Conservation (phyloP, 2,797 vertebrate species). For the Podargus strigoides region DNA sequence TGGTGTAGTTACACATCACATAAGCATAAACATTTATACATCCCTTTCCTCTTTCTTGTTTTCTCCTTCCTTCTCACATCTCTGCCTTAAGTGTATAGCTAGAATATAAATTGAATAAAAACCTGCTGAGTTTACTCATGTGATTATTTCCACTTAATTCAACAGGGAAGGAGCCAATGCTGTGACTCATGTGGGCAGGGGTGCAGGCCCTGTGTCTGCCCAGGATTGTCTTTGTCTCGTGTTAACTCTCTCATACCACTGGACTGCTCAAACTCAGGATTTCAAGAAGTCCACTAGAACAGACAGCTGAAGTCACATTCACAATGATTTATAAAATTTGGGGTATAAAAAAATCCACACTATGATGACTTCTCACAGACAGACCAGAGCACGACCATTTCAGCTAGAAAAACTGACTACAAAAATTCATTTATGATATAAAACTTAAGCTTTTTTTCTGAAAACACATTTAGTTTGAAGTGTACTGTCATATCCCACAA, state of each 20-base stretch:
- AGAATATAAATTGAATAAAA: slow-evolving; percentile 25
- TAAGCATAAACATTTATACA: neutral
- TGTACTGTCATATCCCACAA: slow-evolving; percentile 25
- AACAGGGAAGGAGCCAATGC: slow-evolving; percentile 16
- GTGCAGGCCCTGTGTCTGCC: slow-evolving; percentile 5
- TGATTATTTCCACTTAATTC: slow-evolving; percentile 49
- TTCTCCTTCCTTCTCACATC: neutral
- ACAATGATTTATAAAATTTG: neutral
- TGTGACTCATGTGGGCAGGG: slow-evolving; percentile 6
- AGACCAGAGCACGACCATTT: neutral
- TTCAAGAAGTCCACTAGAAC: neutral
- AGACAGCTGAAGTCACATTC: neutral
- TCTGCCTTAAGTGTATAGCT: neutral
- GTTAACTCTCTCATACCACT: neutral
- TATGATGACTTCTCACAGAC: neutral
- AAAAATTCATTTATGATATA: slow-evolving; percentile 34
- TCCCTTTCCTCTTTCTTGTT: neutral
- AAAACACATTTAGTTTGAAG: slow-evolving; percentile 54
- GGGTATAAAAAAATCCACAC: neutral
- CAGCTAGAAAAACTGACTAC: neutral
- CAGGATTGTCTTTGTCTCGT: neutral
- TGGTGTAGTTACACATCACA: neutral
- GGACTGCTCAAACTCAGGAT: neutral
- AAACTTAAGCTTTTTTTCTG: slow-evolving; percentile 17
- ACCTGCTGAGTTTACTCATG: slow-evolving; percentile 28